phyloP scores from a whole-genome alignment of 2,113 vertebrate genomes.

The Mastomys natalensis region DNA sequence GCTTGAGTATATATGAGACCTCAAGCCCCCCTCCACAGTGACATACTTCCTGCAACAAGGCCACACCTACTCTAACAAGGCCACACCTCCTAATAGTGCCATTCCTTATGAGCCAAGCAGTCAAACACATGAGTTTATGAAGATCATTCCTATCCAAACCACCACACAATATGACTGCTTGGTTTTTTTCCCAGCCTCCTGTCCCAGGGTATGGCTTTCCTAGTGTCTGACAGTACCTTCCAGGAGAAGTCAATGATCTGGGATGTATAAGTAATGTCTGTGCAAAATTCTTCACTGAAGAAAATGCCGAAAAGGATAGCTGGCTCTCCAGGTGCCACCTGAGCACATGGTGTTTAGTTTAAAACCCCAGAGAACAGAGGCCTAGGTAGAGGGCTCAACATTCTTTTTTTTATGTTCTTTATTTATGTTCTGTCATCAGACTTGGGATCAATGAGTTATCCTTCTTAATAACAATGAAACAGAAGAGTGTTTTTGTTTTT shows the following conservation, averaged over 20 bases:
- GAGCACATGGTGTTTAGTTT: background rate
- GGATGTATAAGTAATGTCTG: background rate
- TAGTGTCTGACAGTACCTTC: background rate
- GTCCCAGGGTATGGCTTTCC: background rate
- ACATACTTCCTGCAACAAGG: background rate
- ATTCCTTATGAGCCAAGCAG: background rate
- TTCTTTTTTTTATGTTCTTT: no score
- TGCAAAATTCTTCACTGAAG: background rate
- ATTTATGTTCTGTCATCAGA: background rate
- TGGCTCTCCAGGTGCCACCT: background rate
- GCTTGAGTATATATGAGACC: background rate
- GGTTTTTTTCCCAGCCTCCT: background rate
- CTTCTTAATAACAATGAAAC: background rate
- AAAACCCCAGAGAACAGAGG: background rate
- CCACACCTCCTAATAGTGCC: no score
- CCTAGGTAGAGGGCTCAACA: background rate
- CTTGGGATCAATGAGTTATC: background rate
- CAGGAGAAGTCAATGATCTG: background rate
- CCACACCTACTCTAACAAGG: no score
- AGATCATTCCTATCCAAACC: background rate
- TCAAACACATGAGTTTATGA: background rate
- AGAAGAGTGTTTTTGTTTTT: background rate
- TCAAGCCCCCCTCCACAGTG: background rate
- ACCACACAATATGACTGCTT: background rate
- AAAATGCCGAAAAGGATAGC: background rate